phyloP scores from a whole-genome alignment of 1,140 invertebrate species.

The Brachionus paranguensis region DNA sequence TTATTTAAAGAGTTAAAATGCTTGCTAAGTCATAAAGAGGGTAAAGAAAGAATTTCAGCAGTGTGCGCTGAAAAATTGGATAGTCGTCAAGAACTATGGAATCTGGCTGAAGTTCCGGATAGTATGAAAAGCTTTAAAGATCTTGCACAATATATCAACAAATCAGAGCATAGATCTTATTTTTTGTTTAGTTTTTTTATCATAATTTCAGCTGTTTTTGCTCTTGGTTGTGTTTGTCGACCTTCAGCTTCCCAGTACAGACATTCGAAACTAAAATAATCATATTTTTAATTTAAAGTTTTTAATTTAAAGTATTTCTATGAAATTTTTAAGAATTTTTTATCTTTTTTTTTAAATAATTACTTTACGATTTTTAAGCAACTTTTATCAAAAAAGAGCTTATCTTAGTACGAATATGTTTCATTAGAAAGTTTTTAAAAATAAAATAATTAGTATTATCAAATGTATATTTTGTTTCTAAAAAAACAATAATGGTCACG shows the following conservation, averaged over 20 bases:
- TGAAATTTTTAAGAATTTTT: background rate
- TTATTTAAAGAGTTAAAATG: constrained; percentile 6
- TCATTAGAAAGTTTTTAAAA: too few species aligned
- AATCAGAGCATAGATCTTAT: constrained; percentile 29
- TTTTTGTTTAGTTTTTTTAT: constrained; percentile 18
- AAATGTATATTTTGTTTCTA: too few species aligned
- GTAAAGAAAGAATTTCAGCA: background rate
- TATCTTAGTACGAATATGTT: too few species aligned
- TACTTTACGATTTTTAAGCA: too few species aligned
- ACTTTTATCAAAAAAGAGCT: too few species aligned
- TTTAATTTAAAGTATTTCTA: background rate
- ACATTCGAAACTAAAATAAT: background rate
- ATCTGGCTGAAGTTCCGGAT: constrained; percentile 4
- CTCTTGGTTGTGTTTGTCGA: background rate
- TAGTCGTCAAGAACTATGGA: constrained; percentile 15
- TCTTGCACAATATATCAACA: constrained; percentile 25
- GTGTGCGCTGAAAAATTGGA: background rate
- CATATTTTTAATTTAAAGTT: background rate
- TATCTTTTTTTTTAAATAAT: background rate
- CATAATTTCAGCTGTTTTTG: background rate
- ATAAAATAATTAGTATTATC: too few species aligned
- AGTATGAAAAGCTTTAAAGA: background rate
- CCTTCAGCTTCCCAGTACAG: background rate
- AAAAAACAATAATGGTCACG: too few species aligned
- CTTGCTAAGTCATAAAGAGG: background rate